Base-by-base conservation (phyloP, 2,113 vertebrate genomes). In the Corvus hawaiiensis region DNA sequence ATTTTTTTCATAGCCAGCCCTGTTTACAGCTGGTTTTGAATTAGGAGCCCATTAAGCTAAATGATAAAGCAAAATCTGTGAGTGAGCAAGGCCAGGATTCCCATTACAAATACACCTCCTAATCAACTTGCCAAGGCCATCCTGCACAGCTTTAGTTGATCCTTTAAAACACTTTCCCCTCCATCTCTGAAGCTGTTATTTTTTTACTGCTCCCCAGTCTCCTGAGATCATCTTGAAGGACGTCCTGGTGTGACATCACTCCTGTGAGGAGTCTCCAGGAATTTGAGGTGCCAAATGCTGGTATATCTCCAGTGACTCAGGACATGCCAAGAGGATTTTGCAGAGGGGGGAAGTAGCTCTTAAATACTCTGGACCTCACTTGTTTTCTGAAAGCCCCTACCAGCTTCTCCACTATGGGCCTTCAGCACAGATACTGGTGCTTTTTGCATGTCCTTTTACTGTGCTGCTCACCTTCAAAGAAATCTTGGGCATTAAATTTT, bases 21-120 rank as follows among this genome's bases (percentile, higher is more conserved):
- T 90, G 83, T 83, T 95, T 95, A 91, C 84, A 78, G 54, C 94
- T 90, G 69, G 48, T 59, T 90, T 88, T 96, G 92, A 95, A 95
- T 89, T 95, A 95, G 75, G 74, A 84, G 64, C 43, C 91, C 73
- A 92, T 96, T 95, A 97, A 95, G 86, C 79, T 93, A 96, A 94
- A 95, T 84, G 84, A 96, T 96, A 96, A 95, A 97, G 71, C 91
- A 91, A 95, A 92, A 94, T 80, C 83, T 68, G 73, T 10, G 30
- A 92, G 83, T 58, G 89, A 93, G 73, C 80, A 78, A 89, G 79
- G 82, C 74, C 77, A 85, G 75, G 66, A 90, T 94, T 96, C 92
- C 85, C 93, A 87, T 90, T 82, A 71, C 64, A 73, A 88, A 81
- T 78, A 67, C 69, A 68, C 52, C n/a, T 78, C 55, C 73, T 81